These are phyloP conservation scores for Nasonia longicornis DNA, from an alignment of 1,140 invertebrate genomes.

Conservation along the genomic window DNA sequence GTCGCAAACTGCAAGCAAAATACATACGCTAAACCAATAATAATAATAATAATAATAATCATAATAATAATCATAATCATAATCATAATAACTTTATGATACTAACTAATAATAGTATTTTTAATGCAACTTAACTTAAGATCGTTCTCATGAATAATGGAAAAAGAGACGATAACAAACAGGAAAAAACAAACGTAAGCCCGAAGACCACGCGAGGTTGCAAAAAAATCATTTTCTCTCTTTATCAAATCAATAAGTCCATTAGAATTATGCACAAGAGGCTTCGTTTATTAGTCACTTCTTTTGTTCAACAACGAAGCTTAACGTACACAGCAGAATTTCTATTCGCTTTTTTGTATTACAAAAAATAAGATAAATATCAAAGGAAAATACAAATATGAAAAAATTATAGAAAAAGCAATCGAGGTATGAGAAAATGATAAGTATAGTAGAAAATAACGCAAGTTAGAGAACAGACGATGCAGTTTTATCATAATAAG, in stretches of 20 bases:
- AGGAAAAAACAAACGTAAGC: slow-evolving; percentile 33
- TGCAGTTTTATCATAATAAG: slow-evolving; percentile 38
- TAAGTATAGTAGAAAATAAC: slow-evolving; percentile 10
- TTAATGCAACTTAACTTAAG: slow-evolving; percentile 38
- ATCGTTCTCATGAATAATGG: slow-evolving; percentile 36
- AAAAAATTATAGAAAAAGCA: slow-evolving; percentile 14
- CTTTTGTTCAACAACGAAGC: slow-evolving; percentile 31
- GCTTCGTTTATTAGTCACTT: slow-evolving; percentile 8
- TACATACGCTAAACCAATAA: slow-evolving; percentile 21
- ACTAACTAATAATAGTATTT: slow-evolving; percentile 40
- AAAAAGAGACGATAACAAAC: slow-evolving; percentile 42
- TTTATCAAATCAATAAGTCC: slow-evolving; percentile 6
- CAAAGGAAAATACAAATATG: slow-evolving; percentile 25
- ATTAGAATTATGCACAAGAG: slow-evolving; percentile 6
- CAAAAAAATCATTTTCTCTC: slow-evolving; percentile 23
- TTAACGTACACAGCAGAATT: slow-evolving; percentile 13
- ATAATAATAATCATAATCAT: neutral
- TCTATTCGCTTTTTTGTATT: neutral
- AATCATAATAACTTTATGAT: slow-evolving; percentile 16
- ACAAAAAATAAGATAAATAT: slow-evolving; percentile 22
- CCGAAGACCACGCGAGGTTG: slow-evolving; percentile 31
- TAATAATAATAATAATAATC: slow-evolving; percentile 20
- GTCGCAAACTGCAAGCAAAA: slow-evolving; percentile 32
- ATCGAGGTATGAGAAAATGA: slow-evolving; percentile 3
- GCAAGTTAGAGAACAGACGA: neutral